Evolutionary conservation across 2,888 invertebrate species (phyloP).

Genomic region (Tenthredo livida): DNA sequence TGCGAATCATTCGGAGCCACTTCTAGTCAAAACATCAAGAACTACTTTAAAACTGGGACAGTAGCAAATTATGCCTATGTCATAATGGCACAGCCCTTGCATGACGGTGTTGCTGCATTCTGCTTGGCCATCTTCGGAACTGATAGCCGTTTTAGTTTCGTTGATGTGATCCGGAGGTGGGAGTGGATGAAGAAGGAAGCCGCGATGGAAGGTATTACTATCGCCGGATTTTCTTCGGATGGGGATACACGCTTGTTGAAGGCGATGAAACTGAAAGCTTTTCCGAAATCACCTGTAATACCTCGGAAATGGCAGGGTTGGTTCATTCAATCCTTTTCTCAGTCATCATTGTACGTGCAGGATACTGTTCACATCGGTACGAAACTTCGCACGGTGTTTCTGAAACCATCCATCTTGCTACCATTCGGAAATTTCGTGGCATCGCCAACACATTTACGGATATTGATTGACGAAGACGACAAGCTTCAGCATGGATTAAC

Average conservation of each 20-base stretch:
- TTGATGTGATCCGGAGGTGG: constrained; percentile 37
- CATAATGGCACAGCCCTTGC: constrained; percentile 53
- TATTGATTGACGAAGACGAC: constrained; percentile 51
- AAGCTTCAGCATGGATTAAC: constrained; percentile 57
- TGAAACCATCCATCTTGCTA: constrained; percentile 55
- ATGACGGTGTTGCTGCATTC: constrained; percentile 31
- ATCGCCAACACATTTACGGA: constrained; percentile 50
- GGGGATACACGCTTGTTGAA: constrained; percentile 57
- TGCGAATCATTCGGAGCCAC: neutral
- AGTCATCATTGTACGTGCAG: constrained; percentile 47
- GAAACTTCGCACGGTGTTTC: constrained; percentile 57
- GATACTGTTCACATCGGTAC: constrained; percentile 58
- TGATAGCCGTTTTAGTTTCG: constrained; percentile 46
- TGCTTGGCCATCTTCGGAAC: constrained; percentile 51
- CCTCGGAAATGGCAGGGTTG: constrained; percentile 22
- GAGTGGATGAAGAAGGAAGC: constrained; percentile 12
- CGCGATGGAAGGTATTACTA: constrained; percentile 10
- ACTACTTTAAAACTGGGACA: constrained; percentile 39
- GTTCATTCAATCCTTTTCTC: constrained; percentile 27
- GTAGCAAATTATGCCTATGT: constrained; percentile 46
- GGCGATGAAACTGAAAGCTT: constrained; percentile 57
- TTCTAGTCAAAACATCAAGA: neutral
- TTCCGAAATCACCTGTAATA: constrained; percentile 51
- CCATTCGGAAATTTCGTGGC: constrained; percentile 54
- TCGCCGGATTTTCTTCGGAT: constrained; percentile 58